Evolutionary conservation across 1,140 invertebrate genomes (phyloP).

Genomic region (Bombus turneri): DNA sequence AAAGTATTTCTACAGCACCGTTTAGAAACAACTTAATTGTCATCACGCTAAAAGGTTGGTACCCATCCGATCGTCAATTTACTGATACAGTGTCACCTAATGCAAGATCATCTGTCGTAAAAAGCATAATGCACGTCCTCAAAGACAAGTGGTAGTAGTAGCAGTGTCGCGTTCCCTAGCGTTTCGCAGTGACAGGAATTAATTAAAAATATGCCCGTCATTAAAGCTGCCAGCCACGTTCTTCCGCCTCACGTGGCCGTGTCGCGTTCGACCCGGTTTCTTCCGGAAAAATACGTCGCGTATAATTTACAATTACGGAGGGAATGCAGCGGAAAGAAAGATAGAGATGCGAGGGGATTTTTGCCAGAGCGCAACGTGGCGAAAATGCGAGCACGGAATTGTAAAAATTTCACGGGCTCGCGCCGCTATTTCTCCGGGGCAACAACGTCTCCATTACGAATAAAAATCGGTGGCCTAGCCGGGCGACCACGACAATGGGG

Average conservation of each 20-base stretch:
- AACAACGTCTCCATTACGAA: conserved; percentile 31
- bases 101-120: too few relatives aligned
- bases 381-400: neutral
- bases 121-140: too few relatives aligned
- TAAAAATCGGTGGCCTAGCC: neutral
- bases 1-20: neutral
- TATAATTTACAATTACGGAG: conserved; percentile 30
- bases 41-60: neutral
- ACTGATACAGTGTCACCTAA: neutral
- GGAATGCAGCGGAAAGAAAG: neutral
- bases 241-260: neutral
- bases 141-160: neutral
- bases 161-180: neutral
- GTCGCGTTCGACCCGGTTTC: conserved; percentile 12
- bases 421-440: neutral
- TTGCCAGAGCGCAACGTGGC: neutral
- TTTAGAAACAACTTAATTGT: neutral
- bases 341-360: neutral
- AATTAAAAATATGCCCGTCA: conserved; percentile 31
- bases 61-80: neutral
- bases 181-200: neutral
- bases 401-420: conserved; percentile 21
- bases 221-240: neutral
- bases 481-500: neutral
- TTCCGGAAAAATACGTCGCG: neutral